Percentiles rank a stretch among this genome's conserved stretches.
Evolutionary conservation across 2,113 vertebrate genomes (phyloP).

Genomic region (Gymnarchus niloticus): DNA sequence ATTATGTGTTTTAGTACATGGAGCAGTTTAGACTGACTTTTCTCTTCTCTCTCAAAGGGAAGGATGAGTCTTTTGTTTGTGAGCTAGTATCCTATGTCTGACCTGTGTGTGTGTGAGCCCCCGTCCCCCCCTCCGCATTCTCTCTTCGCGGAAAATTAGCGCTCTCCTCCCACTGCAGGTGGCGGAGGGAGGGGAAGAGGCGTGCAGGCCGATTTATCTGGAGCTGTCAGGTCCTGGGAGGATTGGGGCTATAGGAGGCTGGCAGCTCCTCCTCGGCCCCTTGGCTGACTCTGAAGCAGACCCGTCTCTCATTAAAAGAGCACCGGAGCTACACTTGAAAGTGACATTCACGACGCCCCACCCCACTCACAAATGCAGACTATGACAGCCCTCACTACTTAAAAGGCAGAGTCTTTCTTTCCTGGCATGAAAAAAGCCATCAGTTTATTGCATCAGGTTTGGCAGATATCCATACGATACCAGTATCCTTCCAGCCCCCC

Average conservation of each 20-base stretch:
- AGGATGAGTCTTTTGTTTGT: conserved; percentile 6
- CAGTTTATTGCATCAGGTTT: conserved; percentile 56
- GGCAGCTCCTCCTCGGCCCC: conserved; percentile 64
- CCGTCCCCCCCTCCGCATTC: neutral
- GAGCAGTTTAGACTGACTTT: neutral
- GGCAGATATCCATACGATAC: conserved; percentile 61
- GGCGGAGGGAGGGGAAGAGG: conserved; percentile 48
- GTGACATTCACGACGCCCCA: conserved; percentile 64
- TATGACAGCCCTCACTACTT: conserved; percentile 68
- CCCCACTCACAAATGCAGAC: conserved; percentile 60
- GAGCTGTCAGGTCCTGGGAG: conserved; percentile 60
- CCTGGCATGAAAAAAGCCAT: conserved; percentile 66
- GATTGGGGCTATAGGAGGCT: conserved; percentile 46
- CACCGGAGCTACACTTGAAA: conserved; percentile 71
- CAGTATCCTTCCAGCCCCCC: conserved; percentile 43
- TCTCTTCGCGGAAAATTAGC: conserved; percentile 59
- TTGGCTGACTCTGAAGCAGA: conserved; percentile 71
- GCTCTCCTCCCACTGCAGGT: conserved; percentile 53
- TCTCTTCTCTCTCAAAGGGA: neutral
- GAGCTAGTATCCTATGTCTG: neutral
- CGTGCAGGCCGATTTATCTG: conserved; percentile 63
- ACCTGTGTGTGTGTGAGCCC: conserved; percentile 3
- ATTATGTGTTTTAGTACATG: neutral
- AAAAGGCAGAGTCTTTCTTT: conserved; percentile 67
- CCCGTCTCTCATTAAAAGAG: conserved; percentile 76